Evolutionary conservation across 2,113 vertebrate genomes (phyloP), one percentile per base, ranked within the genome.

Genomic region (Butorides virescens): DNA sequence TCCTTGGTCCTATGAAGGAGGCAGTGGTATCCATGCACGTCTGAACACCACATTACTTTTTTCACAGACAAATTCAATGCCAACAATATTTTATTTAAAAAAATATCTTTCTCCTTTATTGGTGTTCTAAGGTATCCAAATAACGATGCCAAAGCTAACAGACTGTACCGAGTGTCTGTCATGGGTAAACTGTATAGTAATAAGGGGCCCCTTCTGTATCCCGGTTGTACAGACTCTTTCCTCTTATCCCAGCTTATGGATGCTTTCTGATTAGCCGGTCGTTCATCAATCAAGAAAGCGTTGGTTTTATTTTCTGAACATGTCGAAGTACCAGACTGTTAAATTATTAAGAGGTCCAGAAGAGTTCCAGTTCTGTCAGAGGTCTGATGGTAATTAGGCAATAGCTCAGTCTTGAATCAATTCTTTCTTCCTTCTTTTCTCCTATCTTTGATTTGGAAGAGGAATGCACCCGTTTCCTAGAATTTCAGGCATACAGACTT

Each of bases 61-160:
- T 20, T 55, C 75, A 92, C 74, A 79, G 90, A 26, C 59, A 77
- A 79, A 74, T 58, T 27, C n/a, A 79, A 29, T 80, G 88, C 75
- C 95, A 96, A 86, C 88, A 86, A 50, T 37, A 84, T 10, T 95
- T 70, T 34, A 61, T 93, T 87, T 74, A 2, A 3, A 32, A 37
- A 65, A 72, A 62, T 37, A 52, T 42, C 23, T 63, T 76, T 76
- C 68, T 93, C 56, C 44, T 88, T 72, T 91, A 56, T 26, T 96
- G 71, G 67, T 52, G 6, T 86, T 80, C 39, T 65, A 0, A 93
- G 92, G 49, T 92, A 86, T 93, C 91, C 94, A 97, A 53, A 53
- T 70, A 61, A 58, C 13, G 58, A 56, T 88, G 96, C 95, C 95
- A 95, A 94, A 95, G 89, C 68, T 85, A 95, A 89, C 76, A 96